These are phyloP conservation scores for Petromus typicus DNA, from an alignment of 2,113 vertebrate species.

Conservation along the genomic window DNA sequence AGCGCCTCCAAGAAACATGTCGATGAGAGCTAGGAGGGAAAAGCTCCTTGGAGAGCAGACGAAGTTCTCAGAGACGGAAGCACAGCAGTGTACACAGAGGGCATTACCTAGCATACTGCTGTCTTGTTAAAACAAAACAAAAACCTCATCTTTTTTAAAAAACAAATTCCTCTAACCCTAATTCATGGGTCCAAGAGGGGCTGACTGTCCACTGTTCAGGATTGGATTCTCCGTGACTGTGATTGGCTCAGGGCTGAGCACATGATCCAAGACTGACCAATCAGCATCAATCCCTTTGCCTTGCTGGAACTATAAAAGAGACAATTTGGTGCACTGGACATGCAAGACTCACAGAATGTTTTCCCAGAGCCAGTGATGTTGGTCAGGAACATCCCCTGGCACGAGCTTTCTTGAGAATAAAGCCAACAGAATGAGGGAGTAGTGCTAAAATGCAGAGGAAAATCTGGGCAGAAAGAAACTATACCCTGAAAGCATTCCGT, in stretches of 20 bases:
- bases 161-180: conserved; percentile 1
- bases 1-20: neutral
- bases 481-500: neutral
- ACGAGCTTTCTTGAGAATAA: neutral
- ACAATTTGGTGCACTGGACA: neutral
- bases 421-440: conserved; percentile 7
- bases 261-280: neutral
- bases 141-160: neutral
- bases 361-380: neutral
- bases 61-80: neutral
- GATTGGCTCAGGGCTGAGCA: neutral
- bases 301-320: neutral
- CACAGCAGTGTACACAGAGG: neutral
- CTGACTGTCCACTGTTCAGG: neutral
- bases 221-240: neutral
- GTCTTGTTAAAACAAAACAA: neutral
- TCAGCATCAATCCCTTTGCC: neutral
- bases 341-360: neutral
- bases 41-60: neutral
- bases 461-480: neutral
- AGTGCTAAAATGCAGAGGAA: neutral
- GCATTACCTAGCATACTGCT: neutral
- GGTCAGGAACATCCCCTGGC: neutral
- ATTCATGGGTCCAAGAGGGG: neutral
- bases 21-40: neutral